These are phyloP conservation scores for Sceloporus undulatus DNA, from an alignment of 2,113 vertebrate species.

Conservation along the genomic window DNA sequence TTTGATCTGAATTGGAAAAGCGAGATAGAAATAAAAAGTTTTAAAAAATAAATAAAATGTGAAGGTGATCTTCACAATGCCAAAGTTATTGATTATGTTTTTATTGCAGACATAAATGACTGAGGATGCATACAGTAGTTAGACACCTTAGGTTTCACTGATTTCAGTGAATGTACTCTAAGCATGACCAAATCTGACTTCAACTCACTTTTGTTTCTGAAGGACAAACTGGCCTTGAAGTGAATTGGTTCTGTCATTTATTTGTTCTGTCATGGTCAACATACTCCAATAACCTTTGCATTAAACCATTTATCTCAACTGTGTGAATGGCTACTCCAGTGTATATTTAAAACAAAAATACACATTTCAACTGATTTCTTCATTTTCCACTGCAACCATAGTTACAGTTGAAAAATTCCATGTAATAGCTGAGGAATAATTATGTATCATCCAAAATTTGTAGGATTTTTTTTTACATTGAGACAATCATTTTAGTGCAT, in stretches of 20 bases:
- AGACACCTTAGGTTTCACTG: neutral
- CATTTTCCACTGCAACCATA: too few species aligned
- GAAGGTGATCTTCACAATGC: slow-evolving; percentile 50
- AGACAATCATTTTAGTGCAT: too few species aligned
- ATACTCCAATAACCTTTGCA: slow-evolving; percentile 19
- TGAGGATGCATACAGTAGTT: neutral
- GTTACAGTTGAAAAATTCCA: too few species aligned
- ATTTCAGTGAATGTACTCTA: neutral
- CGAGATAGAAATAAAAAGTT: too few species aligned
- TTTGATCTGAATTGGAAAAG: too few species aligned
- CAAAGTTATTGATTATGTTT: slow-evolving; percentile 58
- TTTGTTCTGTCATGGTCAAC: slow-evolving; percentile 46
- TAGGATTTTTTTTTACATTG: too few species aligned
- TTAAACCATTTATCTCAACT: slow-evolving; percentile 30
- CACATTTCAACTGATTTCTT: neutral
- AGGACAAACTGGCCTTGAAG: slow-evolving; percentile 50
- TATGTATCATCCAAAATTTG: too few species aligned
- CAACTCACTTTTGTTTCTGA: slow-evolving; percentile 24
- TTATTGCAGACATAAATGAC: slow-evolving; percentile 52
- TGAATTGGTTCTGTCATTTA: slow-evolving; percentile 50
- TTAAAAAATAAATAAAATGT: slow-evolving; percentile 6
- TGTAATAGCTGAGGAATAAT: too few species aligned
- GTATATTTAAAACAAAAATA: slow-evolving; percentile 14
- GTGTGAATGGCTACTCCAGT: too few species aligned
- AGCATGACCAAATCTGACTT: neutral